Evolutionary conservation across 1,140 invertebrate species (phyloP), one percentile per base, ranked within the genome.

Genomic region (Stegodyphus mimosarum): DNA sequence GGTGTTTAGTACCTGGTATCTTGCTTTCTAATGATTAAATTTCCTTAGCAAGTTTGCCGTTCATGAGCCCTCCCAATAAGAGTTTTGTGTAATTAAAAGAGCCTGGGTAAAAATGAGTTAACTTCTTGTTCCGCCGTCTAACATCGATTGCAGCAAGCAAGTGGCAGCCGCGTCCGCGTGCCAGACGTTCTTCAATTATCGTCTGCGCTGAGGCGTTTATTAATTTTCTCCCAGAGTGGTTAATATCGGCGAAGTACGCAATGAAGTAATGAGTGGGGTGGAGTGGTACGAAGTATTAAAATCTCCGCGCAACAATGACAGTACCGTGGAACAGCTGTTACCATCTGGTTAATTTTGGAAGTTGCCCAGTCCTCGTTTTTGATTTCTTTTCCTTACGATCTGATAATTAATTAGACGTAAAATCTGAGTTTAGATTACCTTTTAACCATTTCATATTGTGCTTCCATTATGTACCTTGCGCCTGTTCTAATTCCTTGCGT

Each of bases 201-300:
- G 48, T 48, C 74, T 77, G 50, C 63, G 63, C 33, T 77, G 33
- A 55, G 63, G 60, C 60, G 60, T 77, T 77, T 77, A 77, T 77
- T 77, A 77, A 77, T 77, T 77, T 77, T 77, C 74, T 77, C 74
- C 55, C n/a, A n/a, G 63, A 77, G 49, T 77, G 60, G 74, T 66
- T 77, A 77, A 77, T 77, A 77, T 33, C 17, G 74, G 48, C 15
- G 74, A 17, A 2, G 33, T 33, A 33, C 33, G 48, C 60, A 63
- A 10, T 15, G 70, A n/a, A 50, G 48, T 51, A 33, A 33, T 33
- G 33, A 33, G 33, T 33, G 33, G 1, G 33, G 33, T 1, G 33
- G 33, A 3, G 55, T 60, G 9, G 55, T 5, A 11, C 9, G 55
- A 60, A 11, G 15, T 60, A 60, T 60, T 60, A 15, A 60, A 60